phyloP scores from a whole-genome alignment of 2,113 vertebrate genomes.

The Arothron firmamentum region DNA sequence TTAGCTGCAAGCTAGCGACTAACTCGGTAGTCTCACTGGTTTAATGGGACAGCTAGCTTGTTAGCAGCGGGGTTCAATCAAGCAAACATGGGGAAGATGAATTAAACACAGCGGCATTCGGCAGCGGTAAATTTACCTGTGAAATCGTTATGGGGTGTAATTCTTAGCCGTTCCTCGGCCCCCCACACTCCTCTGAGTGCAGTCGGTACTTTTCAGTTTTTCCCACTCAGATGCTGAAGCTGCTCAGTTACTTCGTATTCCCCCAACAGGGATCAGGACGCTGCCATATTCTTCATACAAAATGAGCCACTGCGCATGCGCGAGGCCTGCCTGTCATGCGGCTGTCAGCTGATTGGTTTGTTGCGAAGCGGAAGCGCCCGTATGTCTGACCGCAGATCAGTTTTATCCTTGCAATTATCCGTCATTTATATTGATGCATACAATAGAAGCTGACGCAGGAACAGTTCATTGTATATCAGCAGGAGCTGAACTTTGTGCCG shows the following conservation, averaged over 20 bases:
- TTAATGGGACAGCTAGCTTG: conserved; percentile 27
- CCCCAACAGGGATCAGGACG: conserved; percentile 70
- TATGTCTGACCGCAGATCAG: conserved; percentile 37
- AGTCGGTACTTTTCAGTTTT: conserved; percentile 49
- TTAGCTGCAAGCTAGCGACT: conserved; percentile 44
- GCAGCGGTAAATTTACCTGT: conserved; percentile 65
- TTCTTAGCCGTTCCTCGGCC: conserved; percentile 62
- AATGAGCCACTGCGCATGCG: conserved; percentile 64
- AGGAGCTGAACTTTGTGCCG: background rate
- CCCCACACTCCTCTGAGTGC: conserved; percentile 66
- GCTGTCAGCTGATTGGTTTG: conserved; percentile 76
- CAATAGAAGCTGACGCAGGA: conserved; percentile 12
- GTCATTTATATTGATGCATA: conserved; percentile 2
- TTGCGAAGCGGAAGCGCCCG: conserved; percentile 4
- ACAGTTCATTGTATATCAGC: conserved; percentile 13
- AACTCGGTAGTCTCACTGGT: conserved; percentile 31
- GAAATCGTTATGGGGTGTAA: conserved; percentile 40
- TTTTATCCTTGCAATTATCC: background rate
- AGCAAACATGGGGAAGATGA: conserved; percentile 44
- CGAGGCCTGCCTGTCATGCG: conserved; percentile 69
- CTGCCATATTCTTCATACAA: conserved; percentile 74
- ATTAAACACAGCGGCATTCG: conserved; percentile 31
- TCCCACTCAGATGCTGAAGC: conserved; percentile 56
- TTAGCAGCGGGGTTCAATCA: conserved; percentile 51
- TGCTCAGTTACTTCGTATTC: conserved; percentile 62